Conservation (phyloP, 2,888 invertebrate species). For the Brenthis hecate region DNA sequence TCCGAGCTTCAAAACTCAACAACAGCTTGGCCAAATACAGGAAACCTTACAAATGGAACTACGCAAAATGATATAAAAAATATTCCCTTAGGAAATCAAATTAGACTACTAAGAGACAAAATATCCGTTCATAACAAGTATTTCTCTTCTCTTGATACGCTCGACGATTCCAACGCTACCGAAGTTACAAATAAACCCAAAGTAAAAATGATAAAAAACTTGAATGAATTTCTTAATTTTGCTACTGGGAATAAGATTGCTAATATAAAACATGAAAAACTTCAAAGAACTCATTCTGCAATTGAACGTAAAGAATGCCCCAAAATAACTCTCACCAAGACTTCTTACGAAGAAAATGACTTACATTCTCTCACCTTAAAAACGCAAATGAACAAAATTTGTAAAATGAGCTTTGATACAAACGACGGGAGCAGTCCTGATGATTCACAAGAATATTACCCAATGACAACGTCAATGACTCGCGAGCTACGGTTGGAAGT, state of each 20-base stretch:
- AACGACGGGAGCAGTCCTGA: slow-evolving; percentile 88
- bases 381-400: slow-evolving; percentile 50
- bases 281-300: slow-evolving; percentile 65
- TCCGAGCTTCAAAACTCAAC: slow-evolving; percentile 48
- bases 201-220: slow-evolving; percentile 86
- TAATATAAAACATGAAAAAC: slow-evolving; percentile 54
- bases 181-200: slow-evolving; percentile 63
- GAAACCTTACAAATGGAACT: slow-evolving; percentile 67
- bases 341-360: slow-evolving; percentile 62
- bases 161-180: slow-evolving; percentile 66
- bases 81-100: slow-evolving; percentile 70
- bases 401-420: slow-evolving; percentile 59
- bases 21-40: slow-evolving; percentile 60
- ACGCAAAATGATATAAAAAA: slow-evolving; percentile 56
- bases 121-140: slow-evolving; percentile 77
- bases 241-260: slow-evolving; percentile 84
- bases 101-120: slow-evolving; percentile 67
- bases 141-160: slow-evolving; percentile 83
- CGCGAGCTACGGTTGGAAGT: slow-evolving; percentile 90
- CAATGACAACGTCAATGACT: slow-evolving; percentile 94
- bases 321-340: slow-evolving; percentile 66
- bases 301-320: slow-evolving; percentile 65
- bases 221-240: slow-evolving; percentile 92
- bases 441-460: slow-evolving; percentile 91
- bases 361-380: slow-evolving; percentile 49